Evolutionary conservation across 2,113 vertebrate species (phyloP).

Genomic region (Pedionomus torquatus): DNA sequence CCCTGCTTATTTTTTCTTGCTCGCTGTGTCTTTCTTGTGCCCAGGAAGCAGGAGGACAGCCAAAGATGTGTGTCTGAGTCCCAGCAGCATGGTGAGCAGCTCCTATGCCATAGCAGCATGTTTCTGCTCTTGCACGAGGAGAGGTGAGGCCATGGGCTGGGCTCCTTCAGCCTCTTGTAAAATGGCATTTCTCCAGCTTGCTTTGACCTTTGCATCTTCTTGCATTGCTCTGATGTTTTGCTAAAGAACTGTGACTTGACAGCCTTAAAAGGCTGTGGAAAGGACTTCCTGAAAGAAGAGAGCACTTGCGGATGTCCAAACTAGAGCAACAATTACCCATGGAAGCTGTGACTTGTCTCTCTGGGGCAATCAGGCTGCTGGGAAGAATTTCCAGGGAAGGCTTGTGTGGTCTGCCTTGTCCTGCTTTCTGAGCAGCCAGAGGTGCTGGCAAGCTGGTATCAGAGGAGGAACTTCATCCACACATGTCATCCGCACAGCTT

Average conservation of each 20-base stretch:
- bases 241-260: neutral
- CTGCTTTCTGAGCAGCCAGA: neutral
- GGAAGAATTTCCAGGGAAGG: neutral
- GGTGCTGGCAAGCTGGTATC: neutral
- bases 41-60: neutral
- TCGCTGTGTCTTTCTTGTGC: neutral
- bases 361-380: neutral
- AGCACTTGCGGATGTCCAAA: neutral
- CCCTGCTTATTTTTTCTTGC: neutral
- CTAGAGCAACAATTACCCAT: neutral
- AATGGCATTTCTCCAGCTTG: neutral
- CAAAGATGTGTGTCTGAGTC: fast-evolving
- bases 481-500: neutral
- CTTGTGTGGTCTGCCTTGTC: neutral
- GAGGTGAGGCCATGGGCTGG: neutral
- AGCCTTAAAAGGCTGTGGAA: neutral
- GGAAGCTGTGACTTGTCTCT: neutral
- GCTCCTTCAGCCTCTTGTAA: neutral
- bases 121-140: neutral
- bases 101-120: neutral
- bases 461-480: neutral
- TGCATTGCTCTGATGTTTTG: neutral
- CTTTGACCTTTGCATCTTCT: neutral
- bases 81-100: neutral
- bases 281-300: neutral